Evolutionary conservation across 2,113 vertebrate species (phyloP), one percentile per base, ranked within the genome.

Genomic region (Sinocyclocheilus maitianheensis): DNA sequence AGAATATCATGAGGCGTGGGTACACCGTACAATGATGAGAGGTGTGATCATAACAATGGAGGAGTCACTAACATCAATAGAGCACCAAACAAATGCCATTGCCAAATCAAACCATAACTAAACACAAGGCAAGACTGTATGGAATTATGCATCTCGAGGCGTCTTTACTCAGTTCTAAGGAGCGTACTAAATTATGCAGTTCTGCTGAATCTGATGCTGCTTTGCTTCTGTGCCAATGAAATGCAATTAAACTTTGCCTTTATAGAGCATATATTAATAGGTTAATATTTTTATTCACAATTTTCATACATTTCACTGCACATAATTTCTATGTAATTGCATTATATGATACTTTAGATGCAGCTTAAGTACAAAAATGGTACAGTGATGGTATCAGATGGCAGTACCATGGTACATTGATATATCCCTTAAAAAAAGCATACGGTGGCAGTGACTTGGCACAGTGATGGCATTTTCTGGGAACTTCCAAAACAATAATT

Each of bases 1-100:
- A 85, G 86, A 88, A 85, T 79, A 67, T 71, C 26, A 53, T 20
- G 51, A 26, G 69, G 12, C 51, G 30, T 84, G 34, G 51, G 82
- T 60, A 43, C 81, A 71, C 65, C 24, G 16, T 55, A 37, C 51
- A 58, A 78, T 53, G 53, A 78, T 58, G 76, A 76, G 74, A 76
- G 43, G 43, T 76, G 74, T 51, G 74, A 76, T 76, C n/a, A 51
- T 51, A 76, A 76, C 48, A 77, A 77, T 77, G 76, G 76, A 77
- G 24, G 48, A 77, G 76, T 77, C 48, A 16, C 13, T 20, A 16
- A 77, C 11, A 48, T 55, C 48, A 55, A 55, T 11, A 55, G n/a
- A 77, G n/a, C 72, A 48, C 14, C 48, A 60, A 60, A n/a, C 8
- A 60, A 60, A 60, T 1, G 20, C 20, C 58, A 34, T 2, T 30